Base-by-base conservation (phyloP, 2,797 vertebrate species). In the Cirrhinus molitorella region DNA sequence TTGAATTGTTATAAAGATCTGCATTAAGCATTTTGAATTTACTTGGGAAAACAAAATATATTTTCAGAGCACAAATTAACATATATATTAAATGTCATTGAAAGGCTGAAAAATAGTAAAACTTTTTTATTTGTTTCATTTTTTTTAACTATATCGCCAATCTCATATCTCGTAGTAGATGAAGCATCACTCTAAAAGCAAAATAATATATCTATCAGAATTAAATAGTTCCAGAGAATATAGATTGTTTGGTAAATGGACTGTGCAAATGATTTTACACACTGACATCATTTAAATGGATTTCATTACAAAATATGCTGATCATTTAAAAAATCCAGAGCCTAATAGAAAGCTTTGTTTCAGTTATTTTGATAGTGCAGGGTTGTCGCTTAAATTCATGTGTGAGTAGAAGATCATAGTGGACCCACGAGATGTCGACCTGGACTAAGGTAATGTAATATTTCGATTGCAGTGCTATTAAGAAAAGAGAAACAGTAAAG, bases 201-300 rank as follows among this genome's bases (percentile, higher is more conserved):
- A 51, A 49, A 51, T 51, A 34, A 67, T 79, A n/a, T 51, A 79
- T 79, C 66, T 63, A 53, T 40, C 17, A 53, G 14, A 67, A 51
- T 66, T 40, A 51, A 67, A 65, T 45, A 17, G 63, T 23, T 53
- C 45, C 19, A 47, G 28, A 51, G 5, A 67, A 63, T n/a, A 53
- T 51, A 49, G 34, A 67, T 53, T 40, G 47, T 40, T 79, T 40
- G 77, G 77, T 67, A 67, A 79, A 79, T 79, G 77, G 63, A 40
- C 63, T 67, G 77, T 53, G 63, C 63, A 67, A 53, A 67, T 7
- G 14, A 53, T 53, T 66, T 66, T 49, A 66, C 21, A 79, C 43
- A 31, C 31, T 67, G 61, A 23, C 31, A 40, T 19, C 47, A 53
- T 72, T 72, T 51, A 67, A 53, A 79, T 25, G 45, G 13, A 31